Conservation (phyloP, 64 coral and sea anemone species). For the Trachythela sp. region DNA sequence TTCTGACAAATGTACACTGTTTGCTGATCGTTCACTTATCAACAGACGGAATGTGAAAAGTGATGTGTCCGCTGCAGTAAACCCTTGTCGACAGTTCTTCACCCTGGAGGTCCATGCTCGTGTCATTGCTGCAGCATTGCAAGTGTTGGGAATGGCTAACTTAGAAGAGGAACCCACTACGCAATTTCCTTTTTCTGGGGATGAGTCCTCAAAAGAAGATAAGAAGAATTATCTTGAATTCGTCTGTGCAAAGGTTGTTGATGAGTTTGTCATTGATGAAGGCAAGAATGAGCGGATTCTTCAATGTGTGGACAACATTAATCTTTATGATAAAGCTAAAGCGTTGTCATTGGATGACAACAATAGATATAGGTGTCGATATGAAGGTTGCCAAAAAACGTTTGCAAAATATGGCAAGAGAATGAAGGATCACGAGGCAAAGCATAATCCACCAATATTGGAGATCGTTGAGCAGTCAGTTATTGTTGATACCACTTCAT, state of each 20-base stretch:
- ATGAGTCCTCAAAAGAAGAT: no score
- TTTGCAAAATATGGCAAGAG: conserved; percentile 16
- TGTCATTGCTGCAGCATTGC: not conserved
- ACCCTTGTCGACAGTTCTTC: conserved; percentile 9
- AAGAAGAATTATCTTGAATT: not conserved
- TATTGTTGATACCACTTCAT: not conserved
- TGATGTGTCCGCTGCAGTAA: no score
- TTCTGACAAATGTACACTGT: no score
- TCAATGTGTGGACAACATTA: conserved; percentile 17
- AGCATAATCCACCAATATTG: conserved; percentile 24
- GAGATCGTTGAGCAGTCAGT: not conserved
- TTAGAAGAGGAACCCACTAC: no score
- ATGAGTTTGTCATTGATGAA: conserved; percentile 42
- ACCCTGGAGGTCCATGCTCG: not conserved
- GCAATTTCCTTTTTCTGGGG: no score
- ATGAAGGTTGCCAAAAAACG: conserved; percentile 8
- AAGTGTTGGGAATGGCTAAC: not conserved
- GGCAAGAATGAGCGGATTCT: conserved; percentile 30
- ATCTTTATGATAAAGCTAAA: conserved; percentile 20
- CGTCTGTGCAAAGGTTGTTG: conserved; percentile 33
- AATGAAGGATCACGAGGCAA: conserved; percentile 28
- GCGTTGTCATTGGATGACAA: not conserved
- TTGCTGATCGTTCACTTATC: no score
- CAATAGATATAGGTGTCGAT: not conserved
- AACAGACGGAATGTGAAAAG: no score